Conservation (phyloP, 37 sponge, comb jelly and placozoan species). For the Amphimedon queenslandica region DNA sequence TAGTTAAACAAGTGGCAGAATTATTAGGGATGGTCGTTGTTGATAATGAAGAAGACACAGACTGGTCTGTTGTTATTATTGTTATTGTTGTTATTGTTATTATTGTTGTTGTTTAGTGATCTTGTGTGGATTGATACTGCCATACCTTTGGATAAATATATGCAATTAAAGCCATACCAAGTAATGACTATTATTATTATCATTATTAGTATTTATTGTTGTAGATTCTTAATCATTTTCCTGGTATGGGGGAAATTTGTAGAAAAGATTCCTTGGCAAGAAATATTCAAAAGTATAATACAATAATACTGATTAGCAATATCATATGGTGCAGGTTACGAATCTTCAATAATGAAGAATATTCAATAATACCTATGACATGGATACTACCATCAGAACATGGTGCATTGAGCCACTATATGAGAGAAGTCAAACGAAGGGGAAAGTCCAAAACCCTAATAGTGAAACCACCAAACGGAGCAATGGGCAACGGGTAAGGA, state of each 20-base stretch:
- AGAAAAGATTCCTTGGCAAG: constrained; percentile 80
- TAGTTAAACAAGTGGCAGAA: constrained; percentile 49
- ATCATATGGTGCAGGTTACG: not conserved
- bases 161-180: constrained; percentile 66
- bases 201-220: not conserved
- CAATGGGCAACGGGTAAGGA: constrained; percentile 85
- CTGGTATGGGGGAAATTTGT: constrained; percentile 89
- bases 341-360: constrained; percentile 53
- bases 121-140: constrained; percentile 61
- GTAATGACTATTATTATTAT: too few relatives aligned
- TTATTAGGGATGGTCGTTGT: constrained; percentile 46
- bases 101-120: constrained; percentile 60
- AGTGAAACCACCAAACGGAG: constrained; percentile 76
- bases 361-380: constrained; percentile 63
- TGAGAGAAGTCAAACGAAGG: constrained; percentile 35
- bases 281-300: constrained; percentile 67
- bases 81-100: constrained; percentile 52
- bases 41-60: constrained; percentile 27
- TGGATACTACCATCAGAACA: constrained; percentile 87
- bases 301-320: not conserved
- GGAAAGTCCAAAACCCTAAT: constrained; percentile 62
- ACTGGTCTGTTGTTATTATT: constrained; percentile 23
- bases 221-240: constrained; percentile 86
- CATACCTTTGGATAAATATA: constrained; percentile 36
- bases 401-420: constrained; percentile 21